phyloP scores from a whole-genome alignment of 2,888 invertebrate species.

The Caenorhabditis macrosperma region DNA sequence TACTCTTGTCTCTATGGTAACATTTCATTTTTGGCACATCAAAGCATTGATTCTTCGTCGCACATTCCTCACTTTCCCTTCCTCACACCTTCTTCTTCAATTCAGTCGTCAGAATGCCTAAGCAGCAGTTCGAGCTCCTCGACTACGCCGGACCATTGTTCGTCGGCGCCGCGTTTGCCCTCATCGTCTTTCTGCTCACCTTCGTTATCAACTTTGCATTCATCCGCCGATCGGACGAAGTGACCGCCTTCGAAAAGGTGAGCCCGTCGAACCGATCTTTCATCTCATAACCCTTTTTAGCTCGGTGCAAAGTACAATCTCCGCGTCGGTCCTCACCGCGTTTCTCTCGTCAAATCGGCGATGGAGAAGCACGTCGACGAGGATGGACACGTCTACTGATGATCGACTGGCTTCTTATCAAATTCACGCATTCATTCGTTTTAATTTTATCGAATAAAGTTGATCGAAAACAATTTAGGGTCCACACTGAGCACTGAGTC shows the following conservation, averaged over 20 bases:
- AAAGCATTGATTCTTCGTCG: neutral
- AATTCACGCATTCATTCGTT: neutral
- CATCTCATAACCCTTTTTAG: no score
- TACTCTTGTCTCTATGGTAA: conserved; percentile 36
- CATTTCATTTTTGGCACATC: conserved; percentile 49
- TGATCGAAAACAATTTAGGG: conserved; percentile 21
- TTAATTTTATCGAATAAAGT: conserved; percentile 1
- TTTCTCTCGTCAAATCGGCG: conserved; percentile 59
- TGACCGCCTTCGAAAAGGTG: conserved; percentile 68
- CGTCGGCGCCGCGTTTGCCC: conserved; percentile 56
- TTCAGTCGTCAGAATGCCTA: conserved; percentile 57
- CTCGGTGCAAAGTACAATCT: conserved; percentile 64
- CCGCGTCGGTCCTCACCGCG: conserved; percentile 64
- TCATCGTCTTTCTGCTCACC: conserved; percentile 57
- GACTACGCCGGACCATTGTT: conserved; percentile 57
- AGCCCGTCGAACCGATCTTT: no score
- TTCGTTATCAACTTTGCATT: conserved; percentile 64
- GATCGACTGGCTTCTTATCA: neutral
- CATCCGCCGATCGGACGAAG: conserved; percentile 60
- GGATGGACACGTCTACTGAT: conserved; percentile 50
- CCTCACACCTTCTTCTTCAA: neutral
- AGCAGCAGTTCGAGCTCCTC: conserved; percentile 56
- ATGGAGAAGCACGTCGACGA: conserved; percentile 57
- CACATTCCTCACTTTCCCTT: neutral
- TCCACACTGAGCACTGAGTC: conserved; percentile 53